Evolutionary conservation across 2,113 vertebrate species (phyloP).

Genomic region (Carassius auratus): DNA sequence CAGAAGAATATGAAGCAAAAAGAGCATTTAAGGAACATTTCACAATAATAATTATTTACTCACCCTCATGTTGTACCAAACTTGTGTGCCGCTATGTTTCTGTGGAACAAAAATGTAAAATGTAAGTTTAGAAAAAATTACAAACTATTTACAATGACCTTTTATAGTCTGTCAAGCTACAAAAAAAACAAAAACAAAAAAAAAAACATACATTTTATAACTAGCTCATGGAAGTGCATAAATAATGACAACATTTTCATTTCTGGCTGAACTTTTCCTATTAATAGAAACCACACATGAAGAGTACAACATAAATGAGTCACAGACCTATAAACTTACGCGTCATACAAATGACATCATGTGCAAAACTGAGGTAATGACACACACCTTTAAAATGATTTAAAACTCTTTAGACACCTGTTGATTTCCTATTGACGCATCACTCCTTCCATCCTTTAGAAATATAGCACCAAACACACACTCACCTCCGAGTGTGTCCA

Average conservation of each 20-base stretch:
- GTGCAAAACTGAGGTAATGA: background rate
- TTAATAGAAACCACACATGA: slow-evolving; percentile 42
- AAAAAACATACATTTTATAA: background rate
- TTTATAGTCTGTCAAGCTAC: no score
- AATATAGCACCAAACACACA: background rate
- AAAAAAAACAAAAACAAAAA: no score
- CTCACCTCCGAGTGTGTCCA: background rate
- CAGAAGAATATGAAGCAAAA: no score
- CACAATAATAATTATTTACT: background rate
- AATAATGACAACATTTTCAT: background rate
- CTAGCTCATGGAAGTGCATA: background rate
- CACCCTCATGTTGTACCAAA: background rate
- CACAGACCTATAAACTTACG: slow-evolving; percentile 16
- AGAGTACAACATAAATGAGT: slow-evolving; percentile 11
- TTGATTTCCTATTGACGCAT: background rate
- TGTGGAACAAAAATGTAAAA: background rate
- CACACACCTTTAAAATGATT: background rate
- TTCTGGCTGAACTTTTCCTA: background rate
- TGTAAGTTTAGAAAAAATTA: background rate
- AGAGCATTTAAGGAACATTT: background rate
- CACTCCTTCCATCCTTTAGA: background rate
- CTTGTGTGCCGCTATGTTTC: background rate
- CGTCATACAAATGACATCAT: background rate
- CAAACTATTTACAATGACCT: no score
- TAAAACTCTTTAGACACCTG: background rate